Conservation (phyloP, 1,140 invertebrate species). For the Doryteuthis pealeii region DNA sequence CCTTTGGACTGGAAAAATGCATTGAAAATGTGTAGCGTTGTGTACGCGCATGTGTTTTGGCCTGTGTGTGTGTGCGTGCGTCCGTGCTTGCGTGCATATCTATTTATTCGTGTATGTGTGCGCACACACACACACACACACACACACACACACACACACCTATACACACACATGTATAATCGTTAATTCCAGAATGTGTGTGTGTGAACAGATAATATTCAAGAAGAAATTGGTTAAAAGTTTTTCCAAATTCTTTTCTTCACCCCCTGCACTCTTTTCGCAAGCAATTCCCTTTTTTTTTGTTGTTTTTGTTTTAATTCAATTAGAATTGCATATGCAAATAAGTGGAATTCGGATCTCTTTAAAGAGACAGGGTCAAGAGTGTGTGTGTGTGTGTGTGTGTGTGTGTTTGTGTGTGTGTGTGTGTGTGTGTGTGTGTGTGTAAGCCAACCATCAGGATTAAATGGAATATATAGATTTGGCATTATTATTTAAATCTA, state of each 20-base stretch:
- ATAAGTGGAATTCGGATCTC: not conserved
- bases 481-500: no score
- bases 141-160: no score
- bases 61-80: not conserved
- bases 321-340: not conserved
- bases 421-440: no score
- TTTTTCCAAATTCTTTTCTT: not conserved
- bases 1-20: no score
- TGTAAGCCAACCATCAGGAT: no score
- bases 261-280: no score
- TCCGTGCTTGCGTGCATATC: not conserved
- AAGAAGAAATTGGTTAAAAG: not conserved
- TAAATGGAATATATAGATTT: no score
- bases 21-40: not conserved
- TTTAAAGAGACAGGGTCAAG: not conserved
- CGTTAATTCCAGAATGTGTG: not conserved
- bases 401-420: constrained; percentile 1
- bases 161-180: no score
- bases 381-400: not conserved
- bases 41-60: not conserved
- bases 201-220: not conserved
- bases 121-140: not conserved
- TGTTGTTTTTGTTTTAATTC: not conserved
- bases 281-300: no score
- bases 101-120: not conserved